A percentile compares a stretch with the other conserved stretches of the same genome.
phyloP scores from a whole-genome alignment of 92 coral and sea anemone genomes.

The Heteractis magnifica region DNA sequence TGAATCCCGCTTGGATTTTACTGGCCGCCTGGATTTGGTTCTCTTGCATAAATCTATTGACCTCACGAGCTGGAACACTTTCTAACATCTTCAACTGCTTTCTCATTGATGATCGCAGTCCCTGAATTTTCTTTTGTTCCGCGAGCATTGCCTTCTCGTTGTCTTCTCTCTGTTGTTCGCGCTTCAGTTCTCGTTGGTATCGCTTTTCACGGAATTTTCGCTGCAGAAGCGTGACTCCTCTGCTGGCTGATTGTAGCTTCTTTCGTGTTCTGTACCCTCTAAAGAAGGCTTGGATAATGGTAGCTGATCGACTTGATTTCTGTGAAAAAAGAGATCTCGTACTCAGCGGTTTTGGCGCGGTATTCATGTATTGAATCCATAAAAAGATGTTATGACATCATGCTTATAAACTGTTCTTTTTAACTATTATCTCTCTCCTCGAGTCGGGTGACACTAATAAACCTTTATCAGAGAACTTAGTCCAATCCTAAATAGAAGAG shows the following conservation, averaged over 20 bases:
- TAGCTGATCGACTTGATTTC: conserved; percentile 84
- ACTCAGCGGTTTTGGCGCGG: too few relatives aligned
- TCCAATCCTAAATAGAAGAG: too few relatives aligned
- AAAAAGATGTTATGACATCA: too few relatives aligned
- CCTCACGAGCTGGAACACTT: conserved; percentile 87
- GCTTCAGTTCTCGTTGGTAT: conserved; percentile 48
- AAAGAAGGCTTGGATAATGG: conserved; percentile 82
- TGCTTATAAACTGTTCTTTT: too few relatives aligned
- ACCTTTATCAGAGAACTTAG: too few relatives aligned
- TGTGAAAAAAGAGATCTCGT: not conserved
- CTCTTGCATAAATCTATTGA: conserved; percentile 75
- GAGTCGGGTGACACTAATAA: too few relatives aligned
- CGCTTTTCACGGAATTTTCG: conserved; percentile 69
- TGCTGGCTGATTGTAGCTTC: conserved; percentile 54
- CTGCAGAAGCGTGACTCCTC: conserved; percentile 76
- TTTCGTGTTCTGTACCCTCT: conserved; percentile 78
- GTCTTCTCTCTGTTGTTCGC: conserved; percentile 51
- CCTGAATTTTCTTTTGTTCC: conserved; percentile 72
- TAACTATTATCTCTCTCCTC: too few relatives aligned
- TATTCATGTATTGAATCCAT: too few relatives aligned
- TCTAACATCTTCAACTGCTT: conserved; percentile 88
- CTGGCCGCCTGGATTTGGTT: conserved; percentile 87
- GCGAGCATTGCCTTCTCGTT: conserved; percentile 52
- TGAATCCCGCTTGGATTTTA: conserved; percentile 90
- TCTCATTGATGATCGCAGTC: conserved; percentile 78